phyloP scores from a whole-genome alignment of 1,140 invertebrate species.

The Nixonia krombeini region DNA sequence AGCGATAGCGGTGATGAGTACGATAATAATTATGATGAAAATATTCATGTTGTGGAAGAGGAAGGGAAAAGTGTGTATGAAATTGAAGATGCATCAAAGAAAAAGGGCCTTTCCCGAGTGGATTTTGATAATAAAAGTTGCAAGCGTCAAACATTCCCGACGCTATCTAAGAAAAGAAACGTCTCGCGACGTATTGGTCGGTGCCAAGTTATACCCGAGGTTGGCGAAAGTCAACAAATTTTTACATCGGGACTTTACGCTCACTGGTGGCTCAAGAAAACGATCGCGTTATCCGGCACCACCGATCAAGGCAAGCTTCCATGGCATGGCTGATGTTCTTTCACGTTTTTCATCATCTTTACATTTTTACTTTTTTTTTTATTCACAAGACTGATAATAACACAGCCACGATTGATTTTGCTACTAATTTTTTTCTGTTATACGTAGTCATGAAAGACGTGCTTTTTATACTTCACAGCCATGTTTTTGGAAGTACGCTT shows the following conservation, averaged over 20 bases:
- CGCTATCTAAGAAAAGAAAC: neutral
- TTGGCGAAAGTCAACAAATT: slow-evolving; percentile 49
- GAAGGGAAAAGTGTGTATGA: neutral
- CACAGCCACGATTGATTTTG: slow-evolving; percentile 44
- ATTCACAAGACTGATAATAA: slow-evolving; percentile 41
- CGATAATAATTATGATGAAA: too few relatives aligned
- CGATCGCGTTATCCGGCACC: slow-evolving; percentile 77
- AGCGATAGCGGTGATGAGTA: too few relatives aligned
- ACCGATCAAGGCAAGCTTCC: slow-evolving; percentile 70
- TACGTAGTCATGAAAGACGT: slow-evolving; percentile 38
- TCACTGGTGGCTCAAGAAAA: slow-evolving; percentile 93
- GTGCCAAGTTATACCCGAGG: neutral
- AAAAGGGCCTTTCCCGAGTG: neutral
- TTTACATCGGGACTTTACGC: slow-evolving; percentile 89
- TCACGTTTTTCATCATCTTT: slow-evolving; percentile 42
- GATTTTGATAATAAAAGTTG: neutral
- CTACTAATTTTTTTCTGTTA: slow-evolving; percentile 59
- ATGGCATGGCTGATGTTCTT: slow-evolving; percentile 69
- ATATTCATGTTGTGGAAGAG: too few relatives aligned
- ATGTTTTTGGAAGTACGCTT: slow-evolving; percentile 72
- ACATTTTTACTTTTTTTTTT: slow-evolving; percentile 35
- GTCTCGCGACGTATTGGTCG: neutral
- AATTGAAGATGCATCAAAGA: neutral
- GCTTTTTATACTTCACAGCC: slow-evolving; percentile 63
- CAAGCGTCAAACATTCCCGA: neutral